phyloP scores from a whole-genome alignment of 2,113 vertebrate genomes.

The Pitta sordida region DNA sequence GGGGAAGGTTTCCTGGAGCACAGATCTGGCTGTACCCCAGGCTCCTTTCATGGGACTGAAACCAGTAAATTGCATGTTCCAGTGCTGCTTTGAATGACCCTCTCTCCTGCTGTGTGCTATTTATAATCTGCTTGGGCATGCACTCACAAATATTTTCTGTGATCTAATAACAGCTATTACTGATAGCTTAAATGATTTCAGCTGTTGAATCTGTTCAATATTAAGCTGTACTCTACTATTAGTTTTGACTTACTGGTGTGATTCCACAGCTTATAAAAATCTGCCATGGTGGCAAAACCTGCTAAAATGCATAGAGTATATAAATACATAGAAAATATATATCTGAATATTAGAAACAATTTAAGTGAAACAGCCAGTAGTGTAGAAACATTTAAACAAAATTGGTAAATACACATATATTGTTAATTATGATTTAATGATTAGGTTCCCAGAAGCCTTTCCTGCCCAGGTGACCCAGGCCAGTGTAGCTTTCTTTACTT shows the following conservation, averaged over 20 bases:
- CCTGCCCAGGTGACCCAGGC: not conserved
- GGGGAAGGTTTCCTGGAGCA: not conserved
- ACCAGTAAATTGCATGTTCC: fast-evolving
- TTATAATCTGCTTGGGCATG: not conserved
- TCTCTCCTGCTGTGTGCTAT: not conserved
- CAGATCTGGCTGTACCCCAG: not conserved
- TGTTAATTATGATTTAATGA: not conserved
- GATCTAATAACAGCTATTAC: not conserved
- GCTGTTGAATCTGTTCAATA: not conserved
- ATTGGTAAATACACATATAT: not conserved
- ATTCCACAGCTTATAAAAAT: not conserved
- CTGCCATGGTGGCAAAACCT: not conserved
- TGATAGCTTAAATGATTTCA: not conserved
- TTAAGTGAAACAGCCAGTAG: not conserved
- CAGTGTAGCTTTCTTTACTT: not conserved
- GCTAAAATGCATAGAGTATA: not conserved
- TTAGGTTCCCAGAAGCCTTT: not conserved
- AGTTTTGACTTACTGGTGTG: not conserved
- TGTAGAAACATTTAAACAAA: not conserved
- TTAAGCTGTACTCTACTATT: not conserved
- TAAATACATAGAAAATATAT: fast-evolving
- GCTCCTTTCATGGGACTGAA: not conserved
- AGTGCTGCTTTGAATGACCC: not conserved
- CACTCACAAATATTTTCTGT: not conserved
- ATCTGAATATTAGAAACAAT: not conserved